phyloP scores from a whole-genome alignment of 2,797 vertebrate genomes.

The Centroberyx gerrardi region DNA sequence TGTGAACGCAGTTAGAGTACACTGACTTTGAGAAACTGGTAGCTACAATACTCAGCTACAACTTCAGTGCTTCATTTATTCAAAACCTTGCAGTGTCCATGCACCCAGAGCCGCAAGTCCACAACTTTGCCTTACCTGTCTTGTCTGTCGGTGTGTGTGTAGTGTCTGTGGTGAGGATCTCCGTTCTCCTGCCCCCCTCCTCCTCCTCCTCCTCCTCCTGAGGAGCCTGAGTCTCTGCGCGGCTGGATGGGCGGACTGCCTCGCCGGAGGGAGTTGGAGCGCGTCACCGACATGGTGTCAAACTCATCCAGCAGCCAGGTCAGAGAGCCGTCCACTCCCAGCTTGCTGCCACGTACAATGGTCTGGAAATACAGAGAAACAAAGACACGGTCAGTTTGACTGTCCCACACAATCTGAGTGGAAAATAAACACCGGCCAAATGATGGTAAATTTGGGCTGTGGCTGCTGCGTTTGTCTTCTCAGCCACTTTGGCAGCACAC shows the following conservation, averaged over 20 bases:
- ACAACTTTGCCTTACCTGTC: conserved; percentile 50
- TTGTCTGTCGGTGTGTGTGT: conserved; percentile 73
- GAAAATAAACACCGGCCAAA: background rate
- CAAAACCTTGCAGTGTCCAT: too few species aligned
- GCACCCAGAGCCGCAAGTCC: background rate
- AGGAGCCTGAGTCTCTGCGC: conserved; percentile 75
- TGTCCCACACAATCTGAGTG: background rate
- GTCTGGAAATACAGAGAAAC: conserved; percentile 76
- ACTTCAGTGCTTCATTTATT: too few species aligned
- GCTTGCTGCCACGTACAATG: conserved; percentile 93
- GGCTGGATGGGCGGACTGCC: conserved; percentile 90
- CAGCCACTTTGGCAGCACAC: too few species aligned
- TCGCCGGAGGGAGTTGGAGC: conserved; percentile 93
- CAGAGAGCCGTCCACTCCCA: conserved; percentile 90
- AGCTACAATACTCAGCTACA: too few species aligned
- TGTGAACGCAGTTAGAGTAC: too few species aligned
- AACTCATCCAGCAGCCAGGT: conserved; percentile 95
- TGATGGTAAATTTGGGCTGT: background rate
- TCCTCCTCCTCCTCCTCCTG: conserved; percentile 62
- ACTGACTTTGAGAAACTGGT: too few species aligned
- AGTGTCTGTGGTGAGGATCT: conserved; percentile 75
- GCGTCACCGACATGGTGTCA: conserved; percentile 95
- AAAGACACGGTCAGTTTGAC: background rate
- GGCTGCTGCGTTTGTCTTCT: too few species aligned
- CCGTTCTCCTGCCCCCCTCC: conserved; percentile 83